These are phyloP conservation scores for Apocheima hispidaria DNA, from an alignment of 2,888 invertebrate genomes.

Conservation along the genomic window DNA sequence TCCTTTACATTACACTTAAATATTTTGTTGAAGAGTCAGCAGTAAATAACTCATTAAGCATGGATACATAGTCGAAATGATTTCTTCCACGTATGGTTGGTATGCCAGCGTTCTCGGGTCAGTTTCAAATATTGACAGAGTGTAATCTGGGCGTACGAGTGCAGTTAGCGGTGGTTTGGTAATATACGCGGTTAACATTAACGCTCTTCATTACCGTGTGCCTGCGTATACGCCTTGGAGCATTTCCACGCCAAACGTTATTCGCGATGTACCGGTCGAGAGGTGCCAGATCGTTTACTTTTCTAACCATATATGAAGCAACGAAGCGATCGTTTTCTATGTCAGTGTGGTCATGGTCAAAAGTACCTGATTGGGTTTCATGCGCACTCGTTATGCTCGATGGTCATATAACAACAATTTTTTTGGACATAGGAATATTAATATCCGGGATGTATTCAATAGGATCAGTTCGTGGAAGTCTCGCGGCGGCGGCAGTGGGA, in stretches of 20 bases:
- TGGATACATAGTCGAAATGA: conserved; percentile 9
- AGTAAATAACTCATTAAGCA: neutral
- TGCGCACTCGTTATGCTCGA: neutral
- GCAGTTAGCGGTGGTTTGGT: conserved; percentile 75
- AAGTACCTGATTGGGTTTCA: neutral
- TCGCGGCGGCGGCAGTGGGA: conserved; percentile 16
- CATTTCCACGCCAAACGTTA: conserved; percentile 68
- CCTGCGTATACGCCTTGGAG: conserved; percentile 47
- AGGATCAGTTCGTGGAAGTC: conserved; percentile 67
- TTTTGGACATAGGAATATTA: conserved; percentile 25
- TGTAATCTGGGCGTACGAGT: conserved; percentile 76
- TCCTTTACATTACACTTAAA: neutral
- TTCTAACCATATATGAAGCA: neutral
- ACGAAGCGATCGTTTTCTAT: neutral
- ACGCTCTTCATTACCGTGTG: conserved; percentile 76
- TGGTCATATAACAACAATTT: neutral
- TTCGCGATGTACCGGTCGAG: conserved; percentile 56
- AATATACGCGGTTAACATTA: conserved; percentile 77
- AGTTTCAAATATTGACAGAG: conserved; percentile 80
- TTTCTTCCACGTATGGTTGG: conserved; percentile 14
- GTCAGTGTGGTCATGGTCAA: neutral
- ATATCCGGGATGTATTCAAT: conserved; percentile 68
- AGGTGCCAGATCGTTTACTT: neutral
- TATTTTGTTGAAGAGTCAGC: neutral
- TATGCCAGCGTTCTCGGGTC: conserved; percentile 15